Base-by-base conservation (phyloP, 2,888 invertebrate genomes). In the Stratiomys singularior region DNA sequence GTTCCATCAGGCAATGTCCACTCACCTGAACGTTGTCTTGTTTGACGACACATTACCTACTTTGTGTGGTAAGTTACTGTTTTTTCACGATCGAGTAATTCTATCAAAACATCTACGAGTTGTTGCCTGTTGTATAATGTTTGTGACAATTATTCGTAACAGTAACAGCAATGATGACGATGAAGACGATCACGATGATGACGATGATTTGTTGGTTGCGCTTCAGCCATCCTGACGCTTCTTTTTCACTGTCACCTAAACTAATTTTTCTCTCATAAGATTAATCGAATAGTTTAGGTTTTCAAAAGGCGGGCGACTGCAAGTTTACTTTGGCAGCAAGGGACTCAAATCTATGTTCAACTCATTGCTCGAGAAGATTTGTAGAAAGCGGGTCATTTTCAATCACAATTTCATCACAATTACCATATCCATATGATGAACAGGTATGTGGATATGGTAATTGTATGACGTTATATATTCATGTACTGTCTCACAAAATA, bases 1-100 rank as follows among this genome's bases (percentile, higher is more conserved):
- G 74, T 74, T 74, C 74, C 74, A 74, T 74, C 60, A 74, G 74
- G 60, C 27, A 74, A 25, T 74, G 74, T 74, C 74, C 74, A 74
- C 37, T 74, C 58, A 74, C 74, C 60, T 74, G 74, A 74, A 74
- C 74, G 74, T 74, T 37, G 74, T 74, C 37, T 37, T 21, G 56
- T 27, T 60, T 11, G 25, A n/a, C 23, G 11, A 25, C 60, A 25
- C 18, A 21, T 25, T 60, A 13, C n/a, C 60, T 15, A 5, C 52
- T 4, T 4, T 15, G 18, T 52, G 52, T 52, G 15, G 52, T 52
- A 18, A 64, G 58, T 60, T 64, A 64, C 64, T n/a, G 64, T 69
- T 37, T 37, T 74, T 18, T 74, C 58, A 74, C 23, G 74, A 58
- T 74, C 58, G 30, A 74, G 37, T 58, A 60, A 37, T 60, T 58